Evolutionary conservation across 2,888 invertebrate genomes (phyloP).

Genomic region (Nycteola revayana): DNA sequence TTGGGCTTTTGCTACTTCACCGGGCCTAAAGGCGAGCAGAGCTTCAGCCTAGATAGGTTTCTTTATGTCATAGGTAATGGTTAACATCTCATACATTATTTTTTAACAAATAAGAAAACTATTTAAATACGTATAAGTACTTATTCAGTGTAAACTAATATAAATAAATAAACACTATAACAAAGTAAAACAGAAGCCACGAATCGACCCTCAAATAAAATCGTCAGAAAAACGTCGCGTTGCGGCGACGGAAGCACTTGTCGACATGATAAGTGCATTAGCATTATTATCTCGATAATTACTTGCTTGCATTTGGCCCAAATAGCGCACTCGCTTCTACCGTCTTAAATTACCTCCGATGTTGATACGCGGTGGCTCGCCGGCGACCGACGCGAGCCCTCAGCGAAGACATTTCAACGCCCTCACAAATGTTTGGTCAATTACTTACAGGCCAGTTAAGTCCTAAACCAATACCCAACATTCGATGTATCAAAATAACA

Average conservation of each 20-base stretch:
- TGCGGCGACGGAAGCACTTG: conserved; percentile 71
- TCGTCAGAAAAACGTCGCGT: conserved; percentile 41
- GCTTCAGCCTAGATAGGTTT: too few species aligned
- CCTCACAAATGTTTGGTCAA: conserved; percentile 63
- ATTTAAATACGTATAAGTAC: too few species aligned
- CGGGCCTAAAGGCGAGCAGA: too few species aligned
- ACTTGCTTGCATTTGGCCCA: conserved; percentile 79
- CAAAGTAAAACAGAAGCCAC: conserved; percentile 15
- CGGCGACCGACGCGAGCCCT: conserved; percentile 48
- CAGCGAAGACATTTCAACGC: conserved; percentile 41
- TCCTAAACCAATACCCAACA: conserved; percentile 40
- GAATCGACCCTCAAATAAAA: conserved; percentile 44
- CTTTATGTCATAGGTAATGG: too few species aligned
- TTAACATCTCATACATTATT: too few species aligned
- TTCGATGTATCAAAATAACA: conserved; percentile 47
- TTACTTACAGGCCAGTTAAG: conserved; percentile 66
- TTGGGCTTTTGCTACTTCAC: too few species aligned
- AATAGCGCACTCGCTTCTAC: conserved; percentile 70
- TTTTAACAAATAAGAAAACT: too few species aligned
- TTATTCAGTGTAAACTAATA: too few species aligned
- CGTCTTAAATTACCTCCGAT: conserved; percentile 68
- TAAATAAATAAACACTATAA: too few species aligned
- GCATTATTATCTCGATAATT: conserved; percentile 82
- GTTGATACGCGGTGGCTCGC: conserved; percentile 52
- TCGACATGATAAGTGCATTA: conserved; percentile 81